Conservation (phyloP, 2,888 invertebrate species). For the Venustoraphidia nigricollis region DNA sequence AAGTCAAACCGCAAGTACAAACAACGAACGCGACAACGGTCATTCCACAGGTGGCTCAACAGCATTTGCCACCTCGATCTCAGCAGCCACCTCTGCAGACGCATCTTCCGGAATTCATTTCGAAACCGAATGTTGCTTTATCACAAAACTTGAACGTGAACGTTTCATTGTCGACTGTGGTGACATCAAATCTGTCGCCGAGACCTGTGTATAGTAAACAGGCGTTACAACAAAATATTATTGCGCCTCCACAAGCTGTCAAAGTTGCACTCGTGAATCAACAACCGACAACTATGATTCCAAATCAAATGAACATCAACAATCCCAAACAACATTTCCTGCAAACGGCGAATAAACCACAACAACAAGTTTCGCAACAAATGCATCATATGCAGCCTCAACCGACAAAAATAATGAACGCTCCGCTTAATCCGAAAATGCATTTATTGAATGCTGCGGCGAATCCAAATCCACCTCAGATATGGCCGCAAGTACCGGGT, state of each 20-base stretch:
- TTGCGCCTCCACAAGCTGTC: constrained; percentile 8
- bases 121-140: constrained; percentile 1
- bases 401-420: constrained; percentile 1
- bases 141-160: constrained; percentile 17
- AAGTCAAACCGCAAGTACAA: constrained; percentile 11
- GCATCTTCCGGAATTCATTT: constrained; percentile 5
- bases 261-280: constrained; percentile 6
- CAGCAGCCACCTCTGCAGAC: constrained; percentile 14
- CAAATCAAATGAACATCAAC: constrained; percentile 7
- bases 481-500: constrained; percentile 5
- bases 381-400: constrained; percentile 10
- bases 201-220: constrained; percentile 13
- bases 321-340: constrained; percentile 28
- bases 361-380: constrained; percentile 7
- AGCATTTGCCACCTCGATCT: constrained; percentile 11
- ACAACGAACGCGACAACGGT: not conserved
- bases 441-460: constrained; percentile 25
- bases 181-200: constrained; percentile 21
- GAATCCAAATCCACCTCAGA: constrained; percentile 2
- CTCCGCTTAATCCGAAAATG: constrained; percentile 26
- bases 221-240: not conserved
- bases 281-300: too few relatives aligned
- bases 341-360: constrained; percentile 22
- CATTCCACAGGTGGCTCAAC: constrained; percentile 5
- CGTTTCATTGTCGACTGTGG: constrained; percentile 18